Base-by-base conservation (phyloP, 2,113 vertebrate species). In the Columba livia region DNA sequence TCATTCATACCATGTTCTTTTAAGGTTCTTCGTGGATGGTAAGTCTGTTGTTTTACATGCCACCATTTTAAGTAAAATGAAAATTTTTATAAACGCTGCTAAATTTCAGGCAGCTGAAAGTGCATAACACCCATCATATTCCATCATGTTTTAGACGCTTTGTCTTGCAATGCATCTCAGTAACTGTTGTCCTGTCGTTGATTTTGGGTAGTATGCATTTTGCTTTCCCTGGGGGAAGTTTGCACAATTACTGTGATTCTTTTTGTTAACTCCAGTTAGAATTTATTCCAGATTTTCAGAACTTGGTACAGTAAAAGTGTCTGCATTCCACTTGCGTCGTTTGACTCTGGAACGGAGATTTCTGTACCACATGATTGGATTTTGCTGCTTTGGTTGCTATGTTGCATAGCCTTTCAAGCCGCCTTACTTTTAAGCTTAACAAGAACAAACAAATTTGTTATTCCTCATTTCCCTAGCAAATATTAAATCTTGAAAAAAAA, bases 21-120 rank as follows among this genome's bases (percentile, higher is more conserved):
- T 97, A 98, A 98, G 96, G 98, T 99, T 96, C 97, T 99, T 95
- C 98, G 97, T 48, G 99, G 99, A 95, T 98, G 98, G 99, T 99
- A 97, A 98, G 98, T 97, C 32, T 91, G 44, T 71, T 96, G 42
- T 69, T 96, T 97, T 95, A 94, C 93, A 95, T 82, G 91, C 72
- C 92, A 95, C 48, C 91, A 47, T 95, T 96, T 92, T 87, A 87
- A 92, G 65, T 85, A n/a, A 66, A 53, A 29, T 0, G 12, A 72
- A 21, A 4, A 2, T 61, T 51, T 19, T 73, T 65, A 80, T 62
- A 2, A 92, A 47, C 3, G 0, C 56, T 65, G 36, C 62, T 44
- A 19, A 50, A 66, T 85, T 79, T 92, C 86, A 77, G 89, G 12
- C 38, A 79, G 38, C 67, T 78, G 64, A 18, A 88, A 84, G 36